phyloP scores from a whole-genome alignment of 2,888 invertebrate species.

The Magallana nippona region DNA sequence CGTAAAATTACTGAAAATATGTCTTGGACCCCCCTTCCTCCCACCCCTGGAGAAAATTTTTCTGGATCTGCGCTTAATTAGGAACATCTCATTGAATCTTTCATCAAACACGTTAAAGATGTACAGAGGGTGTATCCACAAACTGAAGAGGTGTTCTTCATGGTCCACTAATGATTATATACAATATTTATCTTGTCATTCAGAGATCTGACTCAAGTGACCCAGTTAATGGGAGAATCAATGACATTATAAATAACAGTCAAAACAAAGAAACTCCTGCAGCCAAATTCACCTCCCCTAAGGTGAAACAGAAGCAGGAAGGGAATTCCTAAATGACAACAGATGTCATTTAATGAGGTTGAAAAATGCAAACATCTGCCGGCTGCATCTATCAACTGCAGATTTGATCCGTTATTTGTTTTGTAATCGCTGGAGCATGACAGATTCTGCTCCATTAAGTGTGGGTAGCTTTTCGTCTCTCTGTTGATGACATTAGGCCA shows the following conservation, averaged over 20 bases:
- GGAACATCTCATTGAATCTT: too few species aligned
- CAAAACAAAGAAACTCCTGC: too few species aligned
- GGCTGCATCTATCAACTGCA: background rate
- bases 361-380: background rate
- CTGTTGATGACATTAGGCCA: slow-evolving; percentile 20
- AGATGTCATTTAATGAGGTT: background rate
- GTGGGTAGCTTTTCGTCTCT: background rate
- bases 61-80: too few species aligned
- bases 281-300: background rate
- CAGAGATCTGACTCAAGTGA: too few species aligned
- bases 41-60: background rate
- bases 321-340: background rate
- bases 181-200: too few species aligned
- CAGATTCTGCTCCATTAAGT: slow-evolving; percentile 18
- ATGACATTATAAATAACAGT: too few species aligned
- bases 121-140: too few species aligned
- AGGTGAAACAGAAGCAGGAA: background rate
- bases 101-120: too few species aligned
- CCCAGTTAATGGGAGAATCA: too few species aligned
- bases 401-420: background rate
- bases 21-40: background rate
- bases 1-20: too few species aligned
- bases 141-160: too few species aligned
- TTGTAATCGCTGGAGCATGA: slow-evolving; percentile 4
- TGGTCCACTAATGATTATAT: too few species aligned